Percentiles rank a stretch among this genome's conserved stretches.
phyloP scores from a whole-genome alignment of 2,113 vertebrate species.

The Seriola dumerili region DNA sequence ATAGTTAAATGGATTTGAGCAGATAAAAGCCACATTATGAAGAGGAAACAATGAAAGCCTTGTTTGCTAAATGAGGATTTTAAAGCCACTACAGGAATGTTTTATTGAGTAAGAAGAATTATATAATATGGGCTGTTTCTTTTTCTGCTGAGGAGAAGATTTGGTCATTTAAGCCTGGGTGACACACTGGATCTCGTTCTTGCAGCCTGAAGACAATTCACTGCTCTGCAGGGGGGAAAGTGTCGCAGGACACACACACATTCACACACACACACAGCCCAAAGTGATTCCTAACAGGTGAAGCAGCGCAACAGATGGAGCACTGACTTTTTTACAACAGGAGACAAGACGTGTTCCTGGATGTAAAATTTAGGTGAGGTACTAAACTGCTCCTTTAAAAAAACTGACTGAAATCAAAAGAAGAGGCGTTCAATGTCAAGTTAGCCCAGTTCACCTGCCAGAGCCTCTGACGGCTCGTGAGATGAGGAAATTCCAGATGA shows the following conservation, averaged over 20 bases:
- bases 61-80: slow-evolving; percentile 50
- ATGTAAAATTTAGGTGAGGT: no score
- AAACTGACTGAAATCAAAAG: no score
- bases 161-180: background rate
- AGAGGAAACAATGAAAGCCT: slow-evolving; percentile 24
- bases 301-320: background rate
- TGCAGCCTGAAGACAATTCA: background rate
- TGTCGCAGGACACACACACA: no score
- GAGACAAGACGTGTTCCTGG: no score
- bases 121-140: slow-evolving; percentile 12
- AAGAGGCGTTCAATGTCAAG: no score
- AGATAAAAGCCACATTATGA: slow-evolving; percentile 18
- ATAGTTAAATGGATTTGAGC: slow-evolving; percentile 5
- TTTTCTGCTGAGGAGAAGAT: slow-evolving; percentile 2
- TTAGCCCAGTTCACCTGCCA: no score
- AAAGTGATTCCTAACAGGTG: background rate
- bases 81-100: slow-evolving; percentile 15
- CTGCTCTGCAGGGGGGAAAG: background rate
- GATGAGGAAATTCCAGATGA: no score
- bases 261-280: background rate
- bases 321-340: background rate
- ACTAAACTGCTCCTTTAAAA: no score
- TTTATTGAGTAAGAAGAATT: slow-evolving; percentile 38
- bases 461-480: no score
- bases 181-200: slow-evolving; percentile 21